Base-by-base conservation (phyloP, 2,113 vertebrate genomes). In the Casuarius casuarius region DNA sequence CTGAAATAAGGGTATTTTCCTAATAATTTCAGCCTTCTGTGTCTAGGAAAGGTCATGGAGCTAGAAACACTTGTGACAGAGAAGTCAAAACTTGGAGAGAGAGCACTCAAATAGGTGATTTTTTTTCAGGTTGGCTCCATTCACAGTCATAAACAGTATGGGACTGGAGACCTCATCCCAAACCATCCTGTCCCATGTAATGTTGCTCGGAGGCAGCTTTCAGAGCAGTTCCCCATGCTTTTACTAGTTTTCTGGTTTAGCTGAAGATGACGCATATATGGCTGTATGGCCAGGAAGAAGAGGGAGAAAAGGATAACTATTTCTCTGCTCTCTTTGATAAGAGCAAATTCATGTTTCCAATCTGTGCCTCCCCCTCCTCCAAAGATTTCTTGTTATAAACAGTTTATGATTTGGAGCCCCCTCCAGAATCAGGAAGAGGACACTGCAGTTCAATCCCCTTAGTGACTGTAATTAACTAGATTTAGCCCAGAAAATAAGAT, bases 401-500 rank as follows among this genome's bases (percentile, higher is more conserved):
- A 58, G 63, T 28, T 80, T 25, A 48, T 71, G 19, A 42, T 74
- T 89, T 76, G 40, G 51, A 88, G 48, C 22, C 67, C 59, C 66
- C 65, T 38, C 63, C 49, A 82, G 67, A 94, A 83, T 44, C 79
- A 94, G 56, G 59, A 72, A 84, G 71, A 92, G n/a, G 17, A 54
- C 66, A 38, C 67, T 90, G 66, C 31, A 72, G 31, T 87, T 87
- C 63, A 67, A n/a, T 85, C 71, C 87, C 13, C 33, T 94, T 22
- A 63, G 84, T 82, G 54, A 58, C 67, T 92, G 74, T 49, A 82
- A 95, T 97, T 93, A 95, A 89, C 67, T 89, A 79, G 89, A 87
- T 85, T 89, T 89, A 91, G 81, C 87, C 78, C 80, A 74, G 63
- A 91, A 94, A 85, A 84, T 49, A 77, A 94, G 84, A 85, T 95